Percentiles rank a stretch among this genome's conserved stretches.
phyloP scores from a whole-genome alignment of 2,797 vertebrate species.

The Phoebastria nigripes region DNA sequence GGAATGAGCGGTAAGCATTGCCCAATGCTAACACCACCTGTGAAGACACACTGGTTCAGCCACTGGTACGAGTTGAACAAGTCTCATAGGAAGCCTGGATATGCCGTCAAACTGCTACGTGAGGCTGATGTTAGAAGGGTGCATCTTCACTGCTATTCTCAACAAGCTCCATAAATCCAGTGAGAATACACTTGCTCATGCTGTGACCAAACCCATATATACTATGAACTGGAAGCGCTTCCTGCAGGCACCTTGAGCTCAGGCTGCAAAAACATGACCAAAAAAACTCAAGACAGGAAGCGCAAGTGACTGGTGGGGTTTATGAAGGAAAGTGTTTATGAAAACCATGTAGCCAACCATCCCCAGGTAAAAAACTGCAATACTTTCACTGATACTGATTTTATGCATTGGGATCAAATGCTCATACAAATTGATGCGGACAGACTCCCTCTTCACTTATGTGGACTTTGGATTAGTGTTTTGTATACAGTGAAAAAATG shows the following conservation, averaged over 20 bases:
- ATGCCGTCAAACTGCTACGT: not conserved
- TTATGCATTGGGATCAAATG: not conserved
- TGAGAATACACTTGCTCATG: not conserved
- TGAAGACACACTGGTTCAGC: not conserved
- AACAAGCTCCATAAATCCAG: not conserved
- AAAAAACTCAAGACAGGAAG: not conserved
- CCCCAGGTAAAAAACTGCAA: not conserved
- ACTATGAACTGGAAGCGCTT: not conserved
- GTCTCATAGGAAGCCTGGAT: not conserved
- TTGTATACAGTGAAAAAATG: not conserved
- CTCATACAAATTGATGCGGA: not conserved
- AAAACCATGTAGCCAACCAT: not conserved
- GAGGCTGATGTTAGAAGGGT: not conserved
- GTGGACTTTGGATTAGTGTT: not conserved
- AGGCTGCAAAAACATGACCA: not conserved
- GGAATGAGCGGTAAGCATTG: not conserved
- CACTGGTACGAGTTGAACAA: not conserved
- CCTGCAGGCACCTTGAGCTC: not conserved
- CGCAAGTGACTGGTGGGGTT: not conserved
- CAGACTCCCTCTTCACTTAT: not conserved
- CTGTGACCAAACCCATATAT: not conserved
- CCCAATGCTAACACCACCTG: not conserved
- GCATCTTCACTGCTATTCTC: not conserved
- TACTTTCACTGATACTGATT: not conserved
- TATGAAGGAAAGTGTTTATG: not conserved